Conservation (phyloP, 2,797 vertebrate species). For the Vireo griseus region DNA sequence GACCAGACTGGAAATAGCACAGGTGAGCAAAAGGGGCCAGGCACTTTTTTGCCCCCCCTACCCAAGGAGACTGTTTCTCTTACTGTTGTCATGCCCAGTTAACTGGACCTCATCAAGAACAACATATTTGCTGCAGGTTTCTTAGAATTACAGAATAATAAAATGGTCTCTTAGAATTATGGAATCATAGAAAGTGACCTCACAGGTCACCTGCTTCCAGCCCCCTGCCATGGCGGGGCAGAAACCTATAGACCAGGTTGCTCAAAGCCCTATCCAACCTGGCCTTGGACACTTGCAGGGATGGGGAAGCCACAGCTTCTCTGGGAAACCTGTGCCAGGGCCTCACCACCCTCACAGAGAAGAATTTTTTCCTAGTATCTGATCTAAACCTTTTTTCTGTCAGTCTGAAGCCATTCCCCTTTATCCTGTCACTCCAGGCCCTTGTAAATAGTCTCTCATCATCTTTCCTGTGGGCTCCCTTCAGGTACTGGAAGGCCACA, state of each 20-base stretch:
- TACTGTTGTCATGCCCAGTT: background rate
- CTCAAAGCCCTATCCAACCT: rapidly evolving
- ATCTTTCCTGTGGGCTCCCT: background rate
- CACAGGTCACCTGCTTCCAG: background rate
- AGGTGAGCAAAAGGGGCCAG: background rate
- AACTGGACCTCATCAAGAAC: background rate
- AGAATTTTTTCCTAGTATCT: background rate
- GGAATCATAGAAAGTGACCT: background rate
- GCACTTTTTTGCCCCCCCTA: rapidly evolving
- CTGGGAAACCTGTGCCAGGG: rapidly evolving
- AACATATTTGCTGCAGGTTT: background rate
- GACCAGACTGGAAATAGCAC: background rate
- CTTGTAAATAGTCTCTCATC: too few species aligned
- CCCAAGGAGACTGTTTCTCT: background rate
- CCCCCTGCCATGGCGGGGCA: background rate
- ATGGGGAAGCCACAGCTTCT: rapidly evolving
- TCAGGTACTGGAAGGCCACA: background rate
- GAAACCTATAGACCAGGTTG: too few species aligned
- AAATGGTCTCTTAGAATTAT: background rate
- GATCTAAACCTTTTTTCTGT: rapidly evolving
- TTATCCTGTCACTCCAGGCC: rapidly evolving
- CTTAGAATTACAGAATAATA: background rate
- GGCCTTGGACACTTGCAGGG: background rate
- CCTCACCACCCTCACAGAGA: rapidly evolving
- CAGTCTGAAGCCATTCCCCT: background rate